phyloP scores from a whole-genome alignment of 2,113 vertebrate genomes.

The Typhlomys cinereus region DNA sequence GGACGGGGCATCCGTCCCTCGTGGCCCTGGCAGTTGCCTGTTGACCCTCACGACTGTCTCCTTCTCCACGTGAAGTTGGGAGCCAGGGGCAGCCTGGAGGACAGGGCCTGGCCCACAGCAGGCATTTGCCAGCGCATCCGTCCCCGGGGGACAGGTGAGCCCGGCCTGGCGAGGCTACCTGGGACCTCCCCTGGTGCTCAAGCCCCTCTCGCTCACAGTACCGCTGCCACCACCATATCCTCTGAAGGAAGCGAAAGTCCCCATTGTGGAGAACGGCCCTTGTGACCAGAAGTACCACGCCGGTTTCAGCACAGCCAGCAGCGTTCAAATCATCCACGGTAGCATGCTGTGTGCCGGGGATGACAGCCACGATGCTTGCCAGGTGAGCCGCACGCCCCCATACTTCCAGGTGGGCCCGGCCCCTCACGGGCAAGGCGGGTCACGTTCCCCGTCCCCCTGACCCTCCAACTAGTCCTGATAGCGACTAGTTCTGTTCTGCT shows the following conservation, averaged over 20 bases:
- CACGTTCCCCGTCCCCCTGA: neutral
- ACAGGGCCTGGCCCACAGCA: neutral
- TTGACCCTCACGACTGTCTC: neutral
- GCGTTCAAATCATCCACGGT: neutral
- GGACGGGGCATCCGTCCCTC: too few species aligned
- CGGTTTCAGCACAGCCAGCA: neutral
- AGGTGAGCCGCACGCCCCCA: too few species aligned
- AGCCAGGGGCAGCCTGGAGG: neutral
- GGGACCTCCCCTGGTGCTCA: neutral
- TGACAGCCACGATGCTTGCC: slow-evolving; percentile 36
- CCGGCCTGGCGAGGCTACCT: neutral
- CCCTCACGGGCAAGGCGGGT: too few species aligned
- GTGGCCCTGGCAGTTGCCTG: neutral
- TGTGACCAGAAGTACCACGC: slow-evolving; percentile 60
- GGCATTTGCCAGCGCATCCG: too few species aligned
- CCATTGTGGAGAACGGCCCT: slow-evolving; percentile 40
- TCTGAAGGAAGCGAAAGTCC: slow-evolving; percentile 68
- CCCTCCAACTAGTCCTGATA: neutral
- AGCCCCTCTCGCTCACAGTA: neutral
- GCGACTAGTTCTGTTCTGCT: accelerated
- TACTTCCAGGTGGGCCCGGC: too few species aligned
- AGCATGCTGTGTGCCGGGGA: slow-evolving; percentile 77
- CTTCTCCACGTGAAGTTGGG: neutral
- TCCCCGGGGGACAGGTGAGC: neutral
- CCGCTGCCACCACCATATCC: neutral